Evolutionary conservation across 2,888 invertebrate species (phyloP), one percentile per base, ranked within the genome.

Genomic region (Drosophila incognita): DNA sequence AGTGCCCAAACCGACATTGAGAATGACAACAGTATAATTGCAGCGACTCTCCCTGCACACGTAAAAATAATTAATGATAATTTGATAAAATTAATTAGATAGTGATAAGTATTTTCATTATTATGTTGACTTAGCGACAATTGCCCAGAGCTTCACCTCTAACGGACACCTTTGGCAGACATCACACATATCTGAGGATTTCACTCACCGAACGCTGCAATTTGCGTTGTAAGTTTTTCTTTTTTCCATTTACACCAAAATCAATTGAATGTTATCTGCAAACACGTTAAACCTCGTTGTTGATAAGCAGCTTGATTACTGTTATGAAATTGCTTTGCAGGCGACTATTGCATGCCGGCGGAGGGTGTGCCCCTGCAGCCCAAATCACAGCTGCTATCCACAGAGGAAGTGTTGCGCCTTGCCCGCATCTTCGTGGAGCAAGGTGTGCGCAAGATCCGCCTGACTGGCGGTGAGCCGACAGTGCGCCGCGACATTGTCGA

Each of bases 391-490:
- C 94, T 99, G 74, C 94, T 99, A 64, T 95, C 96, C 27, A 96
- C 96, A 7, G 96, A 95, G 53, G 99, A 99, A 94, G 95, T 99
- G 74, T 92, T 97, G 69, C 94, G 95, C 60, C 92, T 99, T 74
- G 96, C 97, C 15, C 94, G 95, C 79, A 94, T 98, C 75, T 99
- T 99, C 94, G 97, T 98, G 7, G 94, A 95, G 69, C 95, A 97
- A 92, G 99, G 99, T 56, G 96, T 99, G 6, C 95, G 95, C 80
- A 99, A 99, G 94, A 96, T 99, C 90, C 95, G 99, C 35, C 94
- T 99, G 69, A 99, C 99, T 2, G 99, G 99, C 69, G 99, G 99
- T 38, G 99, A 99, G 93, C 99, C 99, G 27, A 97, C 99, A 33
- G 95, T 99, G 61, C 95, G 99, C 38, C 95, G 95, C 81, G 99